These are phyloP conservation scores for Drosophila stalkeri DNA, from an alignment of 2,888 invertebrate genomes.

Conservation along the genomic window DNA sequence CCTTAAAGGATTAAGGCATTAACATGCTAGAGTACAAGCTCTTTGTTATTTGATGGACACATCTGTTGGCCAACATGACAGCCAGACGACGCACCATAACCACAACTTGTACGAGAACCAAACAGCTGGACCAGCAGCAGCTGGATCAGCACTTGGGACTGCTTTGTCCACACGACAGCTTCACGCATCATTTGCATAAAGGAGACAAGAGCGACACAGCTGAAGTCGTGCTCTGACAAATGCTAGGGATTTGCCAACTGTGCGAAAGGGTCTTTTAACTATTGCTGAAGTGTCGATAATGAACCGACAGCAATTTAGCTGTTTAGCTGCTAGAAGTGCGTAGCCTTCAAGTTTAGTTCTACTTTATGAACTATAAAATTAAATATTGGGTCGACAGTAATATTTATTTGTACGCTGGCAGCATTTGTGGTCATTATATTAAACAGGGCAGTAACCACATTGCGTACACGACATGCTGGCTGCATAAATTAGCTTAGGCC, in stretches of 20 bases:
- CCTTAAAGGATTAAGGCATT: slow-evolving; percentile 70
- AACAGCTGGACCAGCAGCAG: slow-evolving; percentile 9
- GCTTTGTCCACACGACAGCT: slow-evolving; percentile 35
- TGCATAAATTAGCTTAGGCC: slow-evolving; percentile 65
- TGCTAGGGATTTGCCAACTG: slow-evolving; percentile 42
- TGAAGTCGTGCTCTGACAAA: slow-evolving; percentile 33
- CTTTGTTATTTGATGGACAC: slow-evolving; percentile 64
- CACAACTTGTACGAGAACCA: not conserved
- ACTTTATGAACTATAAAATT: not conserved
- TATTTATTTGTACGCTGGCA: slow-evolving; percentile 22
- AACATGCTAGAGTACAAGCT: slow-evolving; percentile 57
- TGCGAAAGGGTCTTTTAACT: slow-evolving; percentile 12
- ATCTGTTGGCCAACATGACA: slow-evolving; percentile 63
- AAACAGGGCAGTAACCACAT: slow-evolving; percentile 22
- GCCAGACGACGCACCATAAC: slow-evolving; percentile 43
- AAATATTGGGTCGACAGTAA: slow-evolving; percentile 1
- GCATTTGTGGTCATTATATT: slow-evolving; percentile 28
- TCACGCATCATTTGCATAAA: slow-evolving; percentile 71
- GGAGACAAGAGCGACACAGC: slow-evolving; percentile 21
- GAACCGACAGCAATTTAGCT: slow-evolving; percentile 14
- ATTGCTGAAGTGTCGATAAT: slow-evolving; percentile 17
- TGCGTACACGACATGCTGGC: slow-evolving; percentile 52
- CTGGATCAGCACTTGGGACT: not conserved
- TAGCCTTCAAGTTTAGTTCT: not conserved
- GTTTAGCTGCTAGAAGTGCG: not conserved